Conservation (phyloP, 2,888 invertebrate genomes). For the Galerucella pusilla region DNA sequence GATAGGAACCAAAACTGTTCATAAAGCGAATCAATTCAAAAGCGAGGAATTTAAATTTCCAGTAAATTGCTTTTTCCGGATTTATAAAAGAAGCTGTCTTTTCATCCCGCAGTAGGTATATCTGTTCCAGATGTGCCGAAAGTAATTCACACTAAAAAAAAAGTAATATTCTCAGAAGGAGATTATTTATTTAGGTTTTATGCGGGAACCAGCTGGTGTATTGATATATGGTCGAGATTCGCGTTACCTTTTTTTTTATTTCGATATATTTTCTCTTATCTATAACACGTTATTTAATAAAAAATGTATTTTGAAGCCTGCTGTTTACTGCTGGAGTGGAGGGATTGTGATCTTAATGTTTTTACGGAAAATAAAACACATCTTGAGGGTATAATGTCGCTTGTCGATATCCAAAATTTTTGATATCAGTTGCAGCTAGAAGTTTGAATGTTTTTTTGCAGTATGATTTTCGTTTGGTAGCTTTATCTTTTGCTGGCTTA, state of each 20-base stretch:
- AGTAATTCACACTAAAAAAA: slow-evolving; percentile 21
- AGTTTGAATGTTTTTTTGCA: too few species aligned
- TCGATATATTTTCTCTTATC: not conserved
- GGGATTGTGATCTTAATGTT: too few species aligned
- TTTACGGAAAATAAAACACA: too few species aligned
- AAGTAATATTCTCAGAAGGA: slow-evolving; percentile 22
- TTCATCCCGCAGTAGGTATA: slow-evolving; percentile 17
- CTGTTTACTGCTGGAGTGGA: too few species aligned
- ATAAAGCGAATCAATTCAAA: slow-evolving; percentile 22
- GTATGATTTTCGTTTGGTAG: too few species aligned
- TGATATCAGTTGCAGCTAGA: too few species aligned
- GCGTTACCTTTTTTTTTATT: not conserved
- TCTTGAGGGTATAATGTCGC: too few species aligned
- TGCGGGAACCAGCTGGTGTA: not conserved
- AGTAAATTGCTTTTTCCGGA: slow-evolving; percentile 22
- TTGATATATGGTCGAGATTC: not conserved
- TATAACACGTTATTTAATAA: not conserved
- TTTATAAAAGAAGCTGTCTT: slow-evolving; percentile 29
- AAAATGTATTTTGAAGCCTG: too few species aligned
- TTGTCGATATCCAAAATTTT: too few species aligned
- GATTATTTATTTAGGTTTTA: slow-evolving; percentile 26
- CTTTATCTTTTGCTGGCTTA: too few species aligned
- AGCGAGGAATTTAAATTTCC: slow-evolving; percentile 22
- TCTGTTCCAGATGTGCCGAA: slow-evolving; percentile 28
- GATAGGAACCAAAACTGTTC: not conserved